Conservation (phyloP, 2,888 invertebrate genomes). For the Pristionchus entomophagus region DNA sequence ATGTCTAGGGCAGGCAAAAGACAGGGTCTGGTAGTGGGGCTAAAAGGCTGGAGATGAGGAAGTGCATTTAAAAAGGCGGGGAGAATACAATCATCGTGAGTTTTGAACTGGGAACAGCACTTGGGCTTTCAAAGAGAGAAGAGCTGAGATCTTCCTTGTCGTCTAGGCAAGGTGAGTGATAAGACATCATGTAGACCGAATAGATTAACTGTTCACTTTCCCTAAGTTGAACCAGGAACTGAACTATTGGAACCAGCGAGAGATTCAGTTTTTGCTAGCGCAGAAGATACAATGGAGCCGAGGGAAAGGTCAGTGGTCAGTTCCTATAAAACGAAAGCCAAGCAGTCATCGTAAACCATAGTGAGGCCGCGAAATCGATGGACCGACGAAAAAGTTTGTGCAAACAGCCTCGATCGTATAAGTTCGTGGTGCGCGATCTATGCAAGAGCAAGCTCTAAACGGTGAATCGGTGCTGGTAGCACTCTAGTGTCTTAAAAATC, state of each 20-base stretch:
- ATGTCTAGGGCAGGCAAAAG: neutral
- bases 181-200: no score
- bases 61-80: neutral
- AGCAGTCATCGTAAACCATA: neutral
- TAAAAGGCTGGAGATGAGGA: neutral
- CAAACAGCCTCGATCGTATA: neutral
- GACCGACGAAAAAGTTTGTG: constrained; percentile 26
- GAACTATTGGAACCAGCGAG: no score
- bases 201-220: no score
- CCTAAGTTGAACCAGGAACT: no score
- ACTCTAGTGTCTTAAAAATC: neutral
- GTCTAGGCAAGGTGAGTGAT: no score
- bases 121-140: no score
- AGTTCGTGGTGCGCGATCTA: no score
- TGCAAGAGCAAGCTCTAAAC: no score
- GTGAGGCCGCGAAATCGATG: neutral
- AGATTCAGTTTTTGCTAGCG: no score
- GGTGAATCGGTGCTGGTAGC: neutral
- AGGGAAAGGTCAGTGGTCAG: constrained; percentile 6
- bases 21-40: neutral
- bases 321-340: neutral
- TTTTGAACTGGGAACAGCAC: neutral
- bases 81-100: neutral
- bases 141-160: no score
- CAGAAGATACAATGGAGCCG: no score